phyloP scores from a whole-genome alignment of 2,888 invertebrate genomes.

The Lacanobia oleracea region DNA sequence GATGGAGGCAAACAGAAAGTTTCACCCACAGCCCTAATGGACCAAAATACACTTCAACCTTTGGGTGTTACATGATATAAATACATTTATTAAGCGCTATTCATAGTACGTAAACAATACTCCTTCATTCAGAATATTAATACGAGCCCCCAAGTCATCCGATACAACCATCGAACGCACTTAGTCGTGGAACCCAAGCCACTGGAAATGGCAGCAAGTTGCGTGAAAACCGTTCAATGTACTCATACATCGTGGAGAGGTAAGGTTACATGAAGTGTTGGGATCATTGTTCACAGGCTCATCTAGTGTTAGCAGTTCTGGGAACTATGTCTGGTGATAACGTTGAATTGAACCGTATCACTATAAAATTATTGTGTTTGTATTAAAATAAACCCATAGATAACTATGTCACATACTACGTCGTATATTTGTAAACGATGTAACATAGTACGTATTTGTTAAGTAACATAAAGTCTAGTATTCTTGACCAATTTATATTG shows the following conservation, averaged over 20 bases:
- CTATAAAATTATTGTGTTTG: not conserved
- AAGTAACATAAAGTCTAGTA: too few relatives aligned
- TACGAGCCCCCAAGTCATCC: constrained; percentile 18
- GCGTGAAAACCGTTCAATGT: constrained; percentile 9
- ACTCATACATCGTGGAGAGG: not conserved
- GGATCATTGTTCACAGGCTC: not conserved
- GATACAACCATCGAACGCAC: constrained; percentile 39
- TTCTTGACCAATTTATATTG: too few relatives aligned
- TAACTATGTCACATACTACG: too few relatives aligned
- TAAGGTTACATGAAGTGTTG: constrained; percentile 21
- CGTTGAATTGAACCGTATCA: not conserved
- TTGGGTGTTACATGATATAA: not conserved
- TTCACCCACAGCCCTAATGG: not conserved
- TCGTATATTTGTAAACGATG: too few relatives aligned
- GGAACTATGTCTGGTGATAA: not conserved
- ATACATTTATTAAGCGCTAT: constrained; percentile 1
- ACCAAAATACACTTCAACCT: not conserved
- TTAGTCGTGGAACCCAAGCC: constrained; percentile 39
- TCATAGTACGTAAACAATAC: constrained; percentile 11
- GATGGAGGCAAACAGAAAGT: not conserved
- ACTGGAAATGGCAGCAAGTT: constrained; percentile 27
- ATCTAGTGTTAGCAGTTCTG: not conserved
- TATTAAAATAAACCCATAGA: too few relatives aligned
- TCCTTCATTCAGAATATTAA: constrained; percentile 28
- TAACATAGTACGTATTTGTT: too few relatives aligned